Evolutionary conservation across 2,888 invertebrate species (phyloP).

Genomic region (Mayetiola destructor): DNA sequence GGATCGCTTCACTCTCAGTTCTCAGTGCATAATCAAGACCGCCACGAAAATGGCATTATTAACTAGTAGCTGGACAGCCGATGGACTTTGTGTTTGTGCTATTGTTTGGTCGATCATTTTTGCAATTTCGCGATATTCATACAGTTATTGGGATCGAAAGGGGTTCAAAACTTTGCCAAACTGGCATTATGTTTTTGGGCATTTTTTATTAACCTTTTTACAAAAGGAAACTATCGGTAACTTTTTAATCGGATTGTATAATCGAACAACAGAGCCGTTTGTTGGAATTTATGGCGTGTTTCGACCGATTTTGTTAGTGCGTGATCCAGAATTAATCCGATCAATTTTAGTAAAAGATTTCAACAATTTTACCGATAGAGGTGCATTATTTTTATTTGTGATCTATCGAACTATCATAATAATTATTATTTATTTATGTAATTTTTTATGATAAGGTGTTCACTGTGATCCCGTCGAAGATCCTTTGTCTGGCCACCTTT

Average conservation of each 20-base stretch:
- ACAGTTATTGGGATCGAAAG: conserved; percentile 4
- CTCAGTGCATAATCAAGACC: too few relatives aligned
- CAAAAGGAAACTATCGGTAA: conserved; percentile 42
- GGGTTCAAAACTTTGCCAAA: conserved; percentile 38
- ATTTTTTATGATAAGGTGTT: conserved; percentile 36
- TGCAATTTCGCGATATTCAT: too few relatives aligned
- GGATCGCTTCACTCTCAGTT: too few relatives aligned
- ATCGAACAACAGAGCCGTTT: conserved; percentile 26
- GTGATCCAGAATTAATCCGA: conserved; percentile 44
- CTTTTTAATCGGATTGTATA: conserved; percentile 39
- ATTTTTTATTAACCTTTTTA: conserved; percentile 39
- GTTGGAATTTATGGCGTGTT: conserved; percentile 44
- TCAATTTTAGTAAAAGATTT: conserved; percentile 43
- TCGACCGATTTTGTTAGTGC: conserved; percentile 40
- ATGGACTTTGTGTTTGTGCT: too few relatives aligned
- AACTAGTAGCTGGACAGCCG: background rate
- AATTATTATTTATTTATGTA: background rate
- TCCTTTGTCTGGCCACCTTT: conserved; percentile 41
- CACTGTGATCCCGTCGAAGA: conserved; percentile 41
- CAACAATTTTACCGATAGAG: conserved; percentile 26
- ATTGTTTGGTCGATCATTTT: too few relatives aligned
- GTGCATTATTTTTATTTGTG: background rate
- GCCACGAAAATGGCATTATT: background rate
- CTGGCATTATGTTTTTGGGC: conserved; percentile 41
- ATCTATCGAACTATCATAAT: background rate